Percentiles rank a stretch among this genome's conserved stretches.
Evolutionary conservation across 2,888 invertebrate species (phyloP).

Genomic region (Xylota segnis): DNA sequence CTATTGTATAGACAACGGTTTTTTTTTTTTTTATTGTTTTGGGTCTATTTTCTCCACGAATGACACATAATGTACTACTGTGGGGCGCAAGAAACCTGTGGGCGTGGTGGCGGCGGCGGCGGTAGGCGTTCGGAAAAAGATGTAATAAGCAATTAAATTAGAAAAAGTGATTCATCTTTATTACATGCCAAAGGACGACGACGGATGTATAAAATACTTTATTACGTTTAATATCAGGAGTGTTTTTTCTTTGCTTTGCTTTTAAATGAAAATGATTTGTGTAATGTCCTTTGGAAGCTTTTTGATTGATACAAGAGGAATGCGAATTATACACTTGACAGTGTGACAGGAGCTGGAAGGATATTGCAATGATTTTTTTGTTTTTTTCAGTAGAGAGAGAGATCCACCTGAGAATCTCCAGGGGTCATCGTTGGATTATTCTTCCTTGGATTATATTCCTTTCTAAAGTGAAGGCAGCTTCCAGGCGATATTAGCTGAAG

Average conservation of each 20-base stretch:
- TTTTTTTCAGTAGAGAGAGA: too few relatives aligned
- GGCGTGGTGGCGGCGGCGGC: constrained; percentile 23
- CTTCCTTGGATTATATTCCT: too few relatives aligned
- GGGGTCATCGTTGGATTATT: too few relatives aligned
- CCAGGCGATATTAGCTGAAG: too few relatives aligned
- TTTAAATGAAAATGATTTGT: background rate
- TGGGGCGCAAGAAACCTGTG: background rate
- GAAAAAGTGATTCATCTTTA: constrained; percentile 46
- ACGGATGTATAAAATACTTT: constrained; percentile 13
- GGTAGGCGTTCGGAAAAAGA: constrained; percentile 7
- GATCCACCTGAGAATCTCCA: too few relatives aligned
- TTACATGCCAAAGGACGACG: constrained; percentile 14
- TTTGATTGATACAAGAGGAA: constrained; percentile 9
- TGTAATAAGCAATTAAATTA: constrained; percentile 45
- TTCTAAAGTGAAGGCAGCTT: too few relatives aligned
- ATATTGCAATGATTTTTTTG: too few relatives aligned
- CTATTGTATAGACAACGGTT: background rate
- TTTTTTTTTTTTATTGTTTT: constrained; percentile 34
- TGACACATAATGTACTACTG: constrained; percentile 46
- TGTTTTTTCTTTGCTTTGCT: background rate
- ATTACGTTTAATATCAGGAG: background rate
- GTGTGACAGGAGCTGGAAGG: background rate
- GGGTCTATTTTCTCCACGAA: constrained; percentile 41
- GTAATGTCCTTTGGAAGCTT: background rate
- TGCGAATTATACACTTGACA: background rate